Conservation (phyloP, 2,888 invertebrate species). For the Dysmachus trigonus region DNA sequence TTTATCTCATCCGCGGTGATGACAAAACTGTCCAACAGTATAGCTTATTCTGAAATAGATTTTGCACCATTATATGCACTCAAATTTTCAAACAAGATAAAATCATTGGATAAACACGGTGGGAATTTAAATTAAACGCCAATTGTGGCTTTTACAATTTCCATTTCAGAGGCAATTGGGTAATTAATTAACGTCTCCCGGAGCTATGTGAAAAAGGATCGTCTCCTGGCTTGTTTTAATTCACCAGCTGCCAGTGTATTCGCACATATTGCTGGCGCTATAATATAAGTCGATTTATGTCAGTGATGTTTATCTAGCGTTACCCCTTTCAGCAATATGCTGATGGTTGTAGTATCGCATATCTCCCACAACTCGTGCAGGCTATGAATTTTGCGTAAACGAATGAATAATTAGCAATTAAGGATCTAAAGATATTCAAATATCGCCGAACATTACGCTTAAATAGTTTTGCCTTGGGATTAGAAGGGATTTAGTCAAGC, state of each 20-base stretch:
- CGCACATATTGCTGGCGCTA: neutral
- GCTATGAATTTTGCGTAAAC: neutral
- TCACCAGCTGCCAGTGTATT: neutral
- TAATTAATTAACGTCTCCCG: neutral
- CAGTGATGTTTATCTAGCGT: neutral
- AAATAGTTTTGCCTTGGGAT: neutral
- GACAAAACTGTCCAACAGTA: neutral
- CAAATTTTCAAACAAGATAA: neutral
- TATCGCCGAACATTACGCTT: neutral
- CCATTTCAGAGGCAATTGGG: neutral
- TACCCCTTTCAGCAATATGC: neutral
- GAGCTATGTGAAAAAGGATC: neutral
- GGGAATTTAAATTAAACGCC: neutral
- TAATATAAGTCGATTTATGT: neutral
- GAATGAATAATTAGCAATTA: neutral
- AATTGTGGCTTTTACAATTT: neutral
- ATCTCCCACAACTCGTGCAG: neutral
- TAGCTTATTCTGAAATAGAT: neutral
- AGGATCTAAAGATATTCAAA: neutral
- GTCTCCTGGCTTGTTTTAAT: neutral
- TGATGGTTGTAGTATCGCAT: neutral
- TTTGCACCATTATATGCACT: neutral
- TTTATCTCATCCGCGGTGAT: neutral
- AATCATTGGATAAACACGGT: neutral
- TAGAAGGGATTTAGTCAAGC: neutral